Base-by-base conservation (phyloP, 2,797 vertebrate genomes). In the Oryzias dopingdopingensis region DNA sequence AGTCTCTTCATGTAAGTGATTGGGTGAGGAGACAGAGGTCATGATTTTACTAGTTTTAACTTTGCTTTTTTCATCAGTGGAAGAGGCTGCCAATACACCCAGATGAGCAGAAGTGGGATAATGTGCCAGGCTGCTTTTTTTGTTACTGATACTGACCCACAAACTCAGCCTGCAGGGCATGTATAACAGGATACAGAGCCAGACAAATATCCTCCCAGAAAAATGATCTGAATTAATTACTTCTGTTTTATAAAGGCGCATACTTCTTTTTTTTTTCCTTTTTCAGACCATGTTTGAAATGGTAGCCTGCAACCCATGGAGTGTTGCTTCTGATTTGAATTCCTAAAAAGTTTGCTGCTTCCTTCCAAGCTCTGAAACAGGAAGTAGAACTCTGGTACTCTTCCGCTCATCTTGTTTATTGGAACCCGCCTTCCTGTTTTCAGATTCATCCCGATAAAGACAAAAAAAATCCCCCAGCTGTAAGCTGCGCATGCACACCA, bases 271-370 rank as follows among this genome's bases (percentile, higher is more conserved):
- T 17, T 32, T 32, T 32, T 5, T 26, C 20, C 20, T 26, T 26
- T 26, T 26, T 32, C 29, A 32, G 29, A 32, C 6, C 1, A 32
- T 32, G 29, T 32, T 32, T n/a, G 14, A 12, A 37, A 57, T 63
- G 62, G 67, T 52, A 37, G 58, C 53, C 54, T 63, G 51, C 68
- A 62, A 12, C 26, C 26, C 26, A 6, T 45, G 13, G 41, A 49
- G 60, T 32, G 64, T 49, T 59, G 48, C 62, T 79, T 77, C 52
- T 77, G 72, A 86, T 84, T 89, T 81, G 65, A 90, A 92, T 91
- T 91, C 90, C 90, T 91, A 74, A 91, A 91, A 91, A 86, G 91
- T 91, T 75, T 86, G 78, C 83, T 26, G 77, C 88, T 91, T 91
- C 91, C 91, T 91, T 83, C 75, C 72, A 64, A 6, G 71, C 77